Percentiles rank a stretch among this genome's conserved stretches.
These are phyloP conservation scores for Sarcophaga rosellei DNA, from an alignment of 2,888 invertebrate species.

Conservation along the genomic window DNA sequence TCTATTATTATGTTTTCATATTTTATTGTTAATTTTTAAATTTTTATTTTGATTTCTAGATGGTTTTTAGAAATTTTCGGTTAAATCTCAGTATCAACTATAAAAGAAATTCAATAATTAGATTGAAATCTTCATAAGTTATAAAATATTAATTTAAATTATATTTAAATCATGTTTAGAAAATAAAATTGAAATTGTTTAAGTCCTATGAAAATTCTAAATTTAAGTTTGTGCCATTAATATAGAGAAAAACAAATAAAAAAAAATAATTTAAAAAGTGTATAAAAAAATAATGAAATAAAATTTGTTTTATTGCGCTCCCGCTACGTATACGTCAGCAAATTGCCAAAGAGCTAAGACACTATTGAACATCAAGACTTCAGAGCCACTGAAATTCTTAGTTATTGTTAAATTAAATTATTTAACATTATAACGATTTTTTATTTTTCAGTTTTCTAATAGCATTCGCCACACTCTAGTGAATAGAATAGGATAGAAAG, in stretches of 20 bases:
- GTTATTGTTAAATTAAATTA: too few species aligned
- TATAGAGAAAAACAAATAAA: slow-evolving; percentile 22
- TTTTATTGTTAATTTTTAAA: slow-evolving; percentile 53
- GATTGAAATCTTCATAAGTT: slow-evolving; percentile 17
- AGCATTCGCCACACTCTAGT: too few species aligned
- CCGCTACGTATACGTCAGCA: too few species aligned
- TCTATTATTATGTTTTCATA: background rate
- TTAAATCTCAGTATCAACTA: slow-evolving; percentile 68
- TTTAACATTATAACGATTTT: too few species aligned
- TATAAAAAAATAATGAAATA: slow-evolving; percentile 9
- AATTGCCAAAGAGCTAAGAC: too few species aligned
- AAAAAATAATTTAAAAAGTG: background rate
- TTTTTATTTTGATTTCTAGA: slow-evolving; percentile 74
- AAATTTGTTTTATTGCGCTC: too few species aligned
- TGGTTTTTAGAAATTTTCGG: slow-evolving; percentile 80
- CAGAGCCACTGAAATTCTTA: too few species aligned
- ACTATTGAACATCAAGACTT: too few species aligned
- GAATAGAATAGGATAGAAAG: too few species aligned
- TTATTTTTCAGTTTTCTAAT: too few species aligned
- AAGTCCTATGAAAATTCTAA: slow-evolving; percentile 27
- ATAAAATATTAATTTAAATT: slow-evolving; percentile 19
- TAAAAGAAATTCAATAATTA: slow-evolving; percentile 13
- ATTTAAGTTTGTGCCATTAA: slow-evolving; percentile 67
- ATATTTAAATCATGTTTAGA: slow-evolving; percentile 26
- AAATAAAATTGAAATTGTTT: slow-evolving; percentile 20